Percentiles rank a stretch among this genome's conserved stretches.
Conservation (phyloP, 2,113 vertebrate species). For the Rhinolophus sinicus region DNA sequence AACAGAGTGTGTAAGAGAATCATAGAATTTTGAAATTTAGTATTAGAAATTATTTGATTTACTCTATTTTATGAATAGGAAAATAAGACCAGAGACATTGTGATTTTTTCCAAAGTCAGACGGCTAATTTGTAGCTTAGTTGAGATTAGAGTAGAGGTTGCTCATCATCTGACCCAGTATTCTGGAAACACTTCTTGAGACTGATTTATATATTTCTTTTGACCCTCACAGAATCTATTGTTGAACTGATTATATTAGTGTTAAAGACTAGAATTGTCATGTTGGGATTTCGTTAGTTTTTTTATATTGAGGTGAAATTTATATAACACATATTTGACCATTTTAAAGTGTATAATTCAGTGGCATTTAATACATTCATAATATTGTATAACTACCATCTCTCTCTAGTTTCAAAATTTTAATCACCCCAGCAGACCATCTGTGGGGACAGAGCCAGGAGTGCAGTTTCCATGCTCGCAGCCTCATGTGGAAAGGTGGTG, state of each 20-base stretch:
- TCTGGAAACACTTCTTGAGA: background rate
- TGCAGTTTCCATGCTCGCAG: too few relatives aligned
- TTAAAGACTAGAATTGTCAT: background rate
- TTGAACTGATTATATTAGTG: background rate
- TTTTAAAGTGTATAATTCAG: background rate
- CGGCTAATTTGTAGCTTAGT: background rate
- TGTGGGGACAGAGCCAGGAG: too few relatives aligned
- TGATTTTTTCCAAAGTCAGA: background rate
- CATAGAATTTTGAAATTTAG: background rate
- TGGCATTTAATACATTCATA: background rate
- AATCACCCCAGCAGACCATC: background rate
- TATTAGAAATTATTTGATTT: background rate
- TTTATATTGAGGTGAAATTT: background rate
- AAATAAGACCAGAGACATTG: background rate
- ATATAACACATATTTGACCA: background rate
- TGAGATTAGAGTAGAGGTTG: background rate
- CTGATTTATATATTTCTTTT: background rate
- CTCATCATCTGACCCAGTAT: background rate
- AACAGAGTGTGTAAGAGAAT: background rate
- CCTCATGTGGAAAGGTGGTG: too few relatives aligned
- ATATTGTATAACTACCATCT: background rate
- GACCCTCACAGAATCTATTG: background rate
- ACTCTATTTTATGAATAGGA: background rate
- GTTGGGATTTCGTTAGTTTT: conserved; percentile 7
- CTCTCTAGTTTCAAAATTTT: background rate